Evolutionary conservation across 2,797 vertebrate genomes (phyloP).

Genomic region (Syndactyla subalaris): DNA sequence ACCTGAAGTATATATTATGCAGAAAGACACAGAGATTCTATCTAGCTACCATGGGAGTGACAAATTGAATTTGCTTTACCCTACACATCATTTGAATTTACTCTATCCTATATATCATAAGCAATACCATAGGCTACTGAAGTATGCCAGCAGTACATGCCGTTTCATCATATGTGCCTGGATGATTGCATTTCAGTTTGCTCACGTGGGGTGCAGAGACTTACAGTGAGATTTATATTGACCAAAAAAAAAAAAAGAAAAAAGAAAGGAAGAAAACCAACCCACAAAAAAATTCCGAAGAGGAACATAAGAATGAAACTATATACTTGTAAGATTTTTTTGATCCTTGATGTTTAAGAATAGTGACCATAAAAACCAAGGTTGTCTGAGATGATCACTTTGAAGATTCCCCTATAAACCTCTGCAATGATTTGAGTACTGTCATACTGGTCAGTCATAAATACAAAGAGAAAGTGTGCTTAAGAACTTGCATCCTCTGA

Average conservation of each 20-base stretch:
- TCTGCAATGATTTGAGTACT: not conserved
- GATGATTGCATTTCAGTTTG: not conserved
- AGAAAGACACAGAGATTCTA: not conserved
- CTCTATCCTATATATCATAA: not conserved
- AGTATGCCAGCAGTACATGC: not conserved
- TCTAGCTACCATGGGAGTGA: not conserved
- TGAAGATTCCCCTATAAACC: not conserved
- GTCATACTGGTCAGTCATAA: not conserved
- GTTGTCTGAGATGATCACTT: not conserved
- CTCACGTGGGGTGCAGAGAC: not conserved
- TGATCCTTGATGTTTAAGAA: not conserved
- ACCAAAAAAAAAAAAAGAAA: not conserved
- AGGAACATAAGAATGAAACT: not conserved
- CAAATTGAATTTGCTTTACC: not conserved
- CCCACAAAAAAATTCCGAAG: not conserved
- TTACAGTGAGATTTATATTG: not conserved
- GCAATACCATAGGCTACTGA: not conserved
- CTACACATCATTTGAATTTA: not conserved
- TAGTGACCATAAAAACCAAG: not conserved
- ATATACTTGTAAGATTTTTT: not conserved
- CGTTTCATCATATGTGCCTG: too few species aligned
- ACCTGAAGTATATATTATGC: not conserved
- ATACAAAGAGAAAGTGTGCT: not conserved
- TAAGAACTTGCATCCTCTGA: not conserved
- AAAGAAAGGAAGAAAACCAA: not conserved